A percentile compares a stretch with the other conserved stretches of the same genome.
These are phyloP conservation scores for Yoshiicerus persimilis DNA, from an alignment of 1,140 invertebrate species.

Conservation along the genomic window DNA sequence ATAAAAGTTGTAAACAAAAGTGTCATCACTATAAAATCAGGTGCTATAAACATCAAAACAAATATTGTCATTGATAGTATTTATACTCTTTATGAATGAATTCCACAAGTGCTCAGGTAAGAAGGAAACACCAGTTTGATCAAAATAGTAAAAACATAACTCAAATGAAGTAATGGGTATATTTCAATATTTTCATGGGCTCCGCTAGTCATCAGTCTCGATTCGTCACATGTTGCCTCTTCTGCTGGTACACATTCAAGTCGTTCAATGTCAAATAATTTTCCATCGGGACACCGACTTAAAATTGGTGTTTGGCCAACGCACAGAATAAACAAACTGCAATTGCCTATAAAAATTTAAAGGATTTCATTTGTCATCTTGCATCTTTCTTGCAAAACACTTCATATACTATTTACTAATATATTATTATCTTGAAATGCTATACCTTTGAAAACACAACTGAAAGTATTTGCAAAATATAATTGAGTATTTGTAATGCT, in stretches of 20 bases:
- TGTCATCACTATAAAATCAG: too few relatives aligned
- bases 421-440: background rate
- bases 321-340: background rate
- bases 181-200: background rate
- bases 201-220: background rate
- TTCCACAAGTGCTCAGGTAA: too few relatives aligned
- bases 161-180: background rate
- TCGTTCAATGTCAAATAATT: background rate
- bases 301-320: background rate
- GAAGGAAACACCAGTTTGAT: background rate
- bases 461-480: too few relatives aligned
- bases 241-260: background rate
- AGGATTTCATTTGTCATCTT: background rate
- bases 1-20: too few relatives aligned
- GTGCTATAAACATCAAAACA: too few relatives aligned
- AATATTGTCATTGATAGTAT: too few relatives aligned
- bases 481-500: too few relatives aligned
- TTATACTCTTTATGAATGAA: too few relatives aligned
- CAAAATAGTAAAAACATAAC: background rate
- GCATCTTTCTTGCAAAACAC: too few relatives aligned
- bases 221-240: background rate
- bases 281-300: background rate
- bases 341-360: background rate
- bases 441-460: too few relatives aligned
- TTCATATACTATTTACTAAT: too few relatives aligned